Percentiles rank a stretch among this genome's conserved stretches.
Conservation (phyloP, 2,113 vertebrate genomes). For the Propithecus coquereli region DNA sequence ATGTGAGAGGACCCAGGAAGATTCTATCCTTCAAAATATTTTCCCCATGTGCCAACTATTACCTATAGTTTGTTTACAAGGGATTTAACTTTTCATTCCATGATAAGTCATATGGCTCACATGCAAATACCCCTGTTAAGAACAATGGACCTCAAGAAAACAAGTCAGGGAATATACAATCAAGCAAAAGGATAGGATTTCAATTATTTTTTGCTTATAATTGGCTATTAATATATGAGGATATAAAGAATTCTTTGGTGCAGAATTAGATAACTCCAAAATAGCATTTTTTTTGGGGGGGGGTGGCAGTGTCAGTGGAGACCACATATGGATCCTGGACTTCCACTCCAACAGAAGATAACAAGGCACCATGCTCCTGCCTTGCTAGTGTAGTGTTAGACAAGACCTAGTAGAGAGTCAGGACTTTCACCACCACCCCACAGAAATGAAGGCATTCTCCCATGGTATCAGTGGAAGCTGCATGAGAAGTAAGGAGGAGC, state of each 20-base stretch:
- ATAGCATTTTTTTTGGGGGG: rapidly evolving
- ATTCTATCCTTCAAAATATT: not conserved
- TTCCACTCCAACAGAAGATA: not conserved
- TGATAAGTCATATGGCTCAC: not conserved
- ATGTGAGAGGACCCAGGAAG: not conserved
- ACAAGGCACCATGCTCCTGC: not conserved
- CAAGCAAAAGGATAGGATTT: not conserved
- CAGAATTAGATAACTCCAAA: not conserved
- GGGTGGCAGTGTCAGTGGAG: not conserved
- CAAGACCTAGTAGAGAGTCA: not conserved
- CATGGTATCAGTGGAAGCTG: not conserved
- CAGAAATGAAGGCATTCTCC: not conserved
- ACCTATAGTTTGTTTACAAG: not conserved
- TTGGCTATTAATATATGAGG: not conserved
- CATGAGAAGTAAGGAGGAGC: no score
- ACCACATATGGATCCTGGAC: not conserved
- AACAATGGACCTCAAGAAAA: not conserved
- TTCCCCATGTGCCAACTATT: not conserved
- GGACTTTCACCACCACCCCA: not conserved
- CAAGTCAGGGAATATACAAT: not conserved
- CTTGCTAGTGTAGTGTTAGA: not conserved
- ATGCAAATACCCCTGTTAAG: not conserved
- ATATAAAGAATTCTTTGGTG: not conserved
- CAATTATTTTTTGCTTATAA: not conserved
- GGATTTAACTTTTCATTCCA: not conserved